Percentiles rank a stretch among this genome's conserved stretches.
Evolutionary conservation across 2,888 invertebrate species (phyloP).

Genomic region (Cephus rjabovi): DNA sequence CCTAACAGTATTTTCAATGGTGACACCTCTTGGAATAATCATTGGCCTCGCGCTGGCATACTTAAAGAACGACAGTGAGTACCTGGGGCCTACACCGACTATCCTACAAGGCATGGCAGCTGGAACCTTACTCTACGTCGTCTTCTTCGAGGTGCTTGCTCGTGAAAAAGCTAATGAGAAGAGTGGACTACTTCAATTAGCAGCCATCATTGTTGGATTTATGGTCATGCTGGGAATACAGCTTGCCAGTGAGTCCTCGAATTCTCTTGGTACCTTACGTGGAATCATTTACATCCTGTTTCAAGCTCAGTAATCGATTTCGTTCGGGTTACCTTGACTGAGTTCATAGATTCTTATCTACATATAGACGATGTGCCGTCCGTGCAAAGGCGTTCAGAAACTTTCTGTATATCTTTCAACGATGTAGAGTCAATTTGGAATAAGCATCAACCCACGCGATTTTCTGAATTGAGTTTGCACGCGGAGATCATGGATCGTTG

Average conservation of each 20-base stretch:
- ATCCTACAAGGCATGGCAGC: slow-evolving; percentile 80
- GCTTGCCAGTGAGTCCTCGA: slow-evolving; percentile 55
- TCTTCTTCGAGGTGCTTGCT: slow-evolving; percentile 85
- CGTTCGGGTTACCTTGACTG: no score
- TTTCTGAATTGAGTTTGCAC: no score
- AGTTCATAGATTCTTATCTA: no score
- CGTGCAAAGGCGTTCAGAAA: no score
- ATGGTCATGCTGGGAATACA: slow-evolving; percentile 71
- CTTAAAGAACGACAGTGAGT: slow-evolving; percentile 64
- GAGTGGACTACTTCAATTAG: slow-evolving; percentile 70
- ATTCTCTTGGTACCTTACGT: no score
- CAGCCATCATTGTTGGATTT: slow-evolving; percentile 72
- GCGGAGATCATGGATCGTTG: no score
- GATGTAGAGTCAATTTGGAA: no score
- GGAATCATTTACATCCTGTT: no score
- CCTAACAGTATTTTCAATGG: slow-evolving; percentile 74
- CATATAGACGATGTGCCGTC: no score
- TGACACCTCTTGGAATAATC: slow-evolving; percentile 77
- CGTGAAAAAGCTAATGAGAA: slow-evolving; percentile 74
- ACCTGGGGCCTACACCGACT: slow-evolving; percentile 67
- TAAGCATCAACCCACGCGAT: no score
- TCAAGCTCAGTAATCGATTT: no score
- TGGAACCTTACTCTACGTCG: slow-evolving; percentile 83
- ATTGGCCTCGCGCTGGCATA: slow-evolving; percentile 71
- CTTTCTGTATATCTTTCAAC: no score